Evolutionary conservation across 2,888 invertebrate genomes (phyloP), one percentile per base, ranked within the genome.

Genomic region (Parthenolecanium corni): DNA sequence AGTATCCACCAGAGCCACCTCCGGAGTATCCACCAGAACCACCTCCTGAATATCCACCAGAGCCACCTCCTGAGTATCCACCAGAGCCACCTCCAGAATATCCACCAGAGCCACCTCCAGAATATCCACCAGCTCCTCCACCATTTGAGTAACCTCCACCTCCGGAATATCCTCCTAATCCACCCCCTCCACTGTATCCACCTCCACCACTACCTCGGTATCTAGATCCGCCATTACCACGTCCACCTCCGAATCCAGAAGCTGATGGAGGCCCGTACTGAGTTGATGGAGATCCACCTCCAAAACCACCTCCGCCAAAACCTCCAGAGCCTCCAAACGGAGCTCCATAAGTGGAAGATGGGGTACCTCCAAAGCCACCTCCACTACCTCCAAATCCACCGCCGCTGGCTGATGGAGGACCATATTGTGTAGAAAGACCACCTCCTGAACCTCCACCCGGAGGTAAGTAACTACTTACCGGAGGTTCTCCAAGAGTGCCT

Each of bases 381-480:
- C 46, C 46, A 5, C 12, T 9, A 5, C 52, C 52, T 5, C 52
- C 52, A n/a, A 23, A 16, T 1, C 16, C 21, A 16, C 61, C 61
- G 6, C 51, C 51, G 14, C 46, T 46, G 5, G 38, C 51, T 2
- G 52, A 16, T 46, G 62, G 62, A 6, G 52, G 20, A 23, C 62
- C 62, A 21, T 62, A 62, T 9, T 52, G 52, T 1, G 62, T 25
- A 5, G 62, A 62, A 36, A 51, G 53, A 4, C 36, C 21, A 18
- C 46, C 46, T 6, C 31, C 38, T 1, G 52, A 52, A n/a, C 62
- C 62, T 5, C 23, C 16, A 23, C 36, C 52, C 3, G 62, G 52
- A 36, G 58, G 46, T 20, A 31, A 25, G 21, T 46, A 58, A 16
- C 20, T 20, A 21, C 20, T 38, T 6, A 40, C 36, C n/a, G 53